Conservation (phyloP, 2,113 vertebrate genomes). For the Sebastes schlegelii region DNA sequence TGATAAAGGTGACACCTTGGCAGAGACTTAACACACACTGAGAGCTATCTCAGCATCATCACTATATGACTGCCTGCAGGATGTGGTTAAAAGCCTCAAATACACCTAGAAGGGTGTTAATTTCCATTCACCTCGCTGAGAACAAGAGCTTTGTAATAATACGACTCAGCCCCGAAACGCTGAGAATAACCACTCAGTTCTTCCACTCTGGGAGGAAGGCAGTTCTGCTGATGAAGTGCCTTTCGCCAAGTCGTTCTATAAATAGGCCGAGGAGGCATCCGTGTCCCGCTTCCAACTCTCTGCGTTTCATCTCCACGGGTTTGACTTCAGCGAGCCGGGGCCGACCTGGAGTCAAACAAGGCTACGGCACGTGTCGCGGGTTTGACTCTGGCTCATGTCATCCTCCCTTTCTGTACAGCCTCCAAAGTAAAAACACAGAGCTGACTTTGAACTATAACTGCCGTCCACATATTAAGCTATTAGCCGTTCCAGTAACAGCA, state of each 20-base stretch:
- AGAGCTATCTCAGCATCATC: slow-evolving; percentile 5
- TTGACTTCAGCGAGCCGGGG: neutral
- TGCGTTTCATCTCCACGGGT: neutral
- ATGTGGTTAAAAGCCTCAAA: slow-evolving; percentile 65
- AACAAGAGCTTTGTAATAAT: slow-evolving; percentile 25
- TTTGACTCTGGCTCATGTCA: slow-evolving; percentile 13
- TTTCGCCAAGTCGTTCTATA: slow-evolving; percentile 29
- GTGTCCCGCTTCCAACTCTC: slow-evolving; percentile 19
- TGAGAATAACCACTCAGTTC: slow-evolving; percentile 19
- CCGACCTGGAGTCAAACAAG: slow-evolving; percentile 14
- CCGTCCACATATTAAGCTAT: neutral
- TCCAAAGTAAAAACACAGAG: neutral
- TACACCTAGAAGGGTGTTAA: slow-evolving; percentile 30
- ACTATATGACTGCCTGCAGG: slow-evolving; percentile 25
- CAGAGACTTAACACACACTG: neutral
- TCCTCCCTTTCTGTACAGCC: neutral
- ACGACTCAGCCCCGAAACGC: slow-evolving; percentile 4
- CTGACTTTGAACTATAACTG: neutral
- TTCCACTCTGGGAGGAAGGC: slow-evolving; percentile 25
- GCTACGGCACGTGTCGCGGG: neutral
- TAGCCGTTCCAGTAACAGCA: neutral
- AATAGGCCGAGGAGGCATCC: slow-evolving; percentile 31
- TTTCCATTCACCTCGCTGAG: slow-evolving; percentile 60
- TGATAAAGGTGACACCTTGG: neutral
- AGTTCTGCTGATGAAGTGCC: slow-evolving; percentile 44